Evolutionary conservation across 2,797 vertebrate species (phyloP).

Genomic region (Hemibagrus guttatus): DNA sequence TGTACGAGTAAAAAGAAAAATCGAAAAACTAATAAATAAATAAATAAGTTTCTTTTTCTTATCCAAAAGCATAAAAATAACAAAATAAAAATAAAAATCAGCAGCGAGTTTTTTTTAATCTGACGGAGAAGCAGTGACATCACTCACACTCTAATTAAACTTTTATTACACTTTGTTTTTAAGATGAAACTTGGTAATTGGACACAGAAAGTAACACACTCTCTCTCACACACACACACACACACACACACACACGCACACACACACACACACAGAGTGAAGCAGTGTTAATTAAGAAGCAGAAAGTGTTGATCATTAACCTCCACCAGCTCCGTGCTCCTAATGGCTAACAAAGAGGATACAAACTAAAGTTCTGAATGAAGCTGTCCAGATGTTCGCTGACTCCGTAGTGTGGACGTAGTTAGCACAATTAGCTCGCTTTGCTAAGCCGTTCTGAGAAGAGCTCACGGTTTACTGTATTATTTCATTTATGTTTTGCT

Average conservation of each 20-base stretch:
- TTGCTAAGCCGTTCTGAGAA: background rate
- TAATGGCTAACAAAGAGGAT: background rate
- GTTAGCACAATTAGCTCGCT: background rate
- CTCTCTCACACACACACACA: constrained; percentile 21
- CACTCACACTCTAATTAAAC: background rate
- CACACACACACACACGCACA: background rate
- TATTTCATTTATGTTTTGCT: background rate
- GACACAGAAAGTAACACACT: background rate
- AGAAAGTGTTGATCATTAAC: constrained; percentile 72
- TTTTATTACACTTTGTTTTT: background rate
- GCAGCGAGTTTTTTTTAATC: background rate
- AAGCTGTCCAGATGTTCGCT: background rate
- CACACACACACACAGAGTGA: constrained; percentile 2
- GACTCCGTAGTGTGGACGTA: background rate
- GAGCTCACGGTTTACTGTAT: background rate
- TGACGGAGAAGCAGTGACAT: background rate
- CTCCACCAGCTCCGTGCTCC: constrained; percentile 69
- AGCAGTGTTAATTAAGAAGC: constrained; percentile 62
- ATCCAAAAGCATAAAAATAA: background rate
- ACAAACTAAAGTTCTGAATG: background rate
- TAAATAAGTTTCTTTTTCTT: background rate
- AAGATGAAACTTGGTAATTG: background rate
- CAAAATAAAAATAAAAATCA: background rate
- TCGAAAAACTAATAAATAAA: no score
- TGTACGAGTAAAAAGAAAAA: no score